Percentiles rank a stretch among this genome's conserved stretches.
These are phyloP conservation scores for Ascidia mentula DNA, from an alignment of 23 tunicate genomes.

Conservation along the genomic window DNA sequence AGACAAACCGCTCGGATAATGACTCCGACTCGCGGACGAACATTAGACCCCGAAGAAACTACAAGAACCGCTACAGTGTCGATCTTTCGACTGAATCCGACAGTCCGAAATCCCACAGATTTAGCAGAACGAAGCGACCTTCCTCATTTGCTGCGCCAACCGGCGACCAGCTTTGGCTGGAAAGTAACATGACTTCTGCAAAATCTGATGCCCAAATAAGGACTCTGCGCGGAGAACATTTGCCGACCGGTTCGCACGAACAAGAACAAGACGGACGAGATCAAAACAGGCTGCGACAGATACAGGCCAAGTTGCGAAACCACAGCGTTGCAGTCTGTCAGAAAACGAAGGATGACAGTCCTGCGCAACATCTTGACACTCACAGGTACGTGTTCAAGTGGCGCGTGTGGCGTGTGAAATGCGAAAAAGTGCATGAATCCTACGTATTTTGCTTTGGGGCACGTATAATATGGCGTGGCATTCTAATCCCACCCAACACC, in stretches of 20 bases:
- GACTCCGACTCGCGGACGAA: neutral
- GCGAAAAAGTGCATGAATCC: too few relatives aligned
- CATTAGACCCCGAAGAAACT: neutral
- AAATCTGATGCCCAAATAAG: constrained; percentile 1
- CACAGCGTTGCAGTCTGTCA: constrained; percentile 18
- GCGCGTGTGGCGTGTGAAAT: too few relatives aligned
- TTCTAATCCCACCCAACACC: too few relatives aligned
- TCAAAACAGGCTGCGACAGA: neutral
- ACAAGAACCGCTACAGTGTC: constrained; percentile 6
- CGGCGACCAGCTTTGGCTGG: constrained; percentile 10
- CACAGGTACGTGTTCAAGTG: too few relatives aligned
- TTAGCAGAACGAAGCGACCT: constrained; percentile 16
- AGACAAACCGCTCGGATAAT: neutral
- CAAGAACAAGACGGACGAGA: neutral
- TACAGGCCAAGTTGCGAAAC: constrained; percentile 14
- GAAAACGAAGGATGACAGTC: neutral
- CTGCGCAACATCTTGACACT: neutral
- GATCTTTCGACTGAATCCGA: constrained; percentile 15
- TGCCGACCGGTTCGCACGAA: neutral
- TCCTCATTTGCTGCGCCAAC: constrained; percentile 33
- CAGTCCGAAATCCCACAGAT: neutral
- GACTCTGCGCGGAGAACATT: neutral
- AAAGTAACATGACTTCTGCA: constrained; percentile 8
- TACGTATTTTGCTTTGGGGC: too few relatives aligned
- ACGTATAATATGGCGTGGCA: too few relatives aligned